Evolutionary conservation across 2,888 invertebrate genomes (phyloP).

Genomic region (Blomia tropicalis): DNA sequence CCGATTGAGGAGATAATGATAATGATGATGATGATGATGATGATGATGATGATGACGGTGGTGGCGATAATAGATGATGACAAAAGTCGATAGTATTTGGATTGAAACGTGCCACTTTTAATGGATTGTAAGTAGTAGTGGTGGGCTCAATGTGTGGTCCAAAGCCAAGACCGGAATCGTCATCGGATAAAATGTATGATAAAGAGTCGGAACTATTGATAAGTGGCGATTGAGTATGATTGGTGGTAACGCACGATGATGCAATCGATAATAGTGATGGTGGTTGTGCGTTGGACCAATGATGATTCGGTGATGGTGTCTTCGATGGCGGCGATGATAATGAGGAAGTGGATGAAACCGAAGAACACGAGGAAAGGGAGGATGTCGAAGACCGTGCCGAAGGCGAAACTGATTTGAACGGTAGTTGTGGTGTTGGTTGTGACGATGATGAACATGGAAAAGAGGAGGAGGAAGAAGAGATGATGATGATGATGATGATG

Average conservation of each 20-base stretch:
- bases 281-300: too few relatives aligned
- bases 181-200: background rate
- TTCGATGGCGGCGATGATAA: background rate
- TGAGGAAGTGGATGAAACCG: background rate
- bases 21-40: background rate
- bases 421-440: background rate
- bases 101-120: background rate
- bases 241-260: background rate
- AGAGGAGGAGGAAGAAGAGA: background rate
- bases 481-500: background rate
- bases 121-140: background rate
- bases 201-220: background rate
- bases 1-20: too few relatives aligned
- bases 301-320: background rate
- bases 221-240: background rate
- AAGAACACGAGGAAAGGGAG: background rate
- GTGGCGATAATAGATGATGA: background rate
- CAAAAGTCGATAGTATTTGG: background rate
- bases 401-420: background rate
- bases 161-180: constrained; percentile 3
- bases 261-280: too few relatives aligned
- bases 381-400: background rate
- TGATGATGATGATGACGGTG: background rate
- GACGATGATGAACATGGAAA: background rate
- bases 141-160: too few relatives aligned